These are phyloP conservation scores for Azemiops feae DNA, from an alignment of 2,113 vertebrate species.

Conservation along the genomic window DNA sequence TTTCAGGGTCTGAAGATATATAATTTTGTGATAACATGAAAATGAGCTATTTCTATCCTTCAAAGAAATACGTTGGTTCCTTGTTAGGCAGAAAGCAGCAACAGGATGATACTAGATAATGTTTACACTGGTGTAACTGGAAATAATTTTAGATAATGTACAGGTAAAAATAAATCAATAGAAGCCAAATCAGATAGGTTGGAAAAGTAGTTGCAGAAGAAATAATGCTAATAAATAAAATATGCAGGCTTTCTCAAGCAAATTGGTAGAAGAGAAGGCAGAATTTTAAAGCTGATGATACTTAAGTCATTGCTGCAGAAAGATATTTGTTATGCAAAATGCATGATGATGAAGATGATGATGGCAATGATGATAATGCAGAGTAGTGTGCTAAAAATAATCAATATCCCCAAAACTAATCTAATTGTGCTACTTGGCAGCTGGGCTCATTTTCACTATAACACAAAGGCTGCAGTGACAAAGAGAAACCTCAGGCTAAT, in stretches of 20 bases:
- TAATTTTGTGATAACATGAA: background rate
- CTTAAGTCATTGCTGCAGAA: background rate
- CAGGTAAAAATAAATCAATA: background rate
- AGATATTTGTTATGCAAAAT: background rate
- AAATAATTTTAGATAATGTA: background rate
- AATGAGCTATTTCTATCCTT: background rate
- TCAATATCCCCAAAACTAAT: background rate
- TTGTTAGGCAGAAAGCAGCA: background rate
- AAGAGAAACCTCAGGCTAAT: conserved; percentile 41
- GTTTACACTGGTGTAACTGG: background rate
- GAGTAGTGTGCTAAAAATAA: conserved; percentile 35
- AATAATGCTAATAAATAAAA: background rate
- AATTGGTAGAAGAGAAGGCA: background rate
- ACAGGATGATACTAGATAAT: background rate
- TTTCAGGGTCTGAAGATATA: background rate
- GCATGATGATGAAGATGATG: background rate
- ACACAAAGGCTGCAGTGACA: conserved; percentile 21
- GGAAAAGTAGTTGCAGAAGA: background rate
- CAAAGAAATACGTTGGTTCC: background rate
- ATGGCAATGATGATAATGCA: background rate
- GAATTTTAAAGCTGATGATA: background rate
- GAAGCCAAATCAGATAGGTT: background rate
- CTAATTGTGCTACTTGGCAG: conserved; percentile 44
- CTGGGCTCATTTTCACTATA: conserved; percentile 8
- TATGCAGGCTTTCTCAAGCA: background rate